A percentile compares a stretch with the other conserved stretches of the same genome.
Evolutionary conservation across 2,888 invertebrate species (phyloP).

Genomic region (Dynastes hyllus): DNA sequence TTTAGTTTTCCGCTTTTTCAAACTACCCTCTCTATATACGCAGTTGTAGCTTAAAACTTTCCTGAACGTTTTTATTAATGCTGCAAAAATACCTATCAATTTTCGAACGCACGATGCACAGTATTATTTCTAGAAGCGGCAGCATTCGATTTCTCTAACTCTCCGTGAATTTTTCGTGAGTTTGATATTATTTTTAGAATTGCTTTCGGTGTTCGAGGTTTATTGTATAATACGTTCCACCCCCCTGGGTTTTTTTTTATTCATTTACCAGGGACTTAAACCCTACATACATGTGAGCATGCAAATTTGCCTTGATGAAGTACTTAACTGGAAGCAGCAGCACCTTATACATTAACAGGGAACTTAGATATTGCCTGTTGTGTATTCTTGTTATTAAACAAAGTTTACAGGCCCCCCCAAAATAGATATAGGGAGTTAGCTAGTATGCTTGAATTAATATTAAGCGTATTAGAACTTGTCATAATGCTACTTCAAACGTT

Average conservation of each 20-base stretch:
- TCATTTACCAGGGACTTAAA: neutral
- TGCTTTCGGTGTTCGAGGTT: no score
- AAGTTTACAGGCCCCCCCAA: neutral
- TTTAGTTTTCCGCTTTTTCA: slow-evolving; percentile 41
- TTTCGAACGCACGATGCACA: slow-evolving; percentile 42
- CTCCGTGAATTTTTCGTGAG: neutral
- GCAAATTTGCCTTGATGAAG: slow-evolving; percentile 23
- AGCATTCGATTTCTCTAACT: slow-evolving; percentile 12
- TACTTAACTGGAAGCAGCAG: slow-evolving; percentile 17
- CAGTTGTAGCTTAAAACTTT: slow-evolving; percentile 4
- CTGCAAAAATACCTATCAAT: slow-evolving; percentile 48
- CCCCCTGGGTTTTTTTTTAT: no score
- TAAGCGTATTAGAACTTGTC: neutral
- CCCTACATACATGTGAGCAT: slow-evolving; percentile 1
- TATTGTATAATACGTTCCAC: no score
- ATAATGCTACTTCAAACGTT: no score
- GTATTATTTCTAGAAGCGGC: slow-evolving; percentile 34
- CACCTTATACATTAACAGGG: neutral
- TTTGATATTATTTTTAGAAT: no score
- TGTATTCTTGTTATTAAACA: slow-evolving; percentile 13
- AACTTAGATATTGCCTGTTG: slow-evolving; percentile 6
- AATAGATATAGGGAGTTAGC: slow-evolving; percentile 32
- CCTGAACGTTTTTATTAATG: slow-evolving; percentile 36
- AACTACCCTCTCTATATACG: neutral
- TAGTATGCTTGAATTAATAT: neutral